A percentile compares a stretch with the other conserved stretches of the same genome.
Conservation (phyloP, 1,140 invertebrate species). For the Samia ricini region DNA sequence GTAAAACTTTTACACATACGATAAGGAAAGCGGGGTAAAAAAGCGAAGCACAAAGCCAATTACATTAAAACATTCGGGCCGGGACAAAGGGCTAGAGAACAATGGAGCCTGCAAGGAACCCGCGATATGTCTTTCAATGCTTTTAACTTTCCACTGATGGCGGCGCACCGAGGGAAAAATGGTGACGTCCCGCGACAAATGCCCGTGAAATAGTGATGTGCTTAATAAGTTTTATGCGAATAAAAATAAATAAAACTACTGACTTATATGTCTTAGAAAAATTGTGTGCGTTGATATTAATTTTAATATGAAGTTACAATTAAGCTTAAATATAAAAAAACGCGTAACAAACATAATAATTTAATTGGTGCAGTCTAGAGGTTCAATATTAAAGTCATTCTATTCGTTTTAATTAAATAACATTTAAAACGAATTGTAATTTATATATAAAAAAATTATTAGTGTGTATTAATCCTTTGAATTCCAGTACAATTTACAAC, state of each 20-base stretch:
- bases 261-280: too few species aligned
- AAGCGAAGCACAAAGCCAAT: slow-evolving; percentile 70
- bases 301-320: too few species aligned
- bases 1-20: slow-evolving; percentile 25
- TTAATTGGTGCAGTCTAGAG: too few species aligned
- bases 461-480: too few species aligned
- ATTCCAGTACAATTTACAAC: too few species aligned
- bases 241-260: background rate
- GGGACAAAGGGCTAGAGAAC: slow-evolving; percentile 71
- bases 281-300: too few species aligned
- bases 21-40: slow-evolving; percentile 33
- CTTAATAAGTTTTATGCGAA: background rate
- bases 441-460: too few species aligned
- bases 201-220: slow-evolving; percentile 57
- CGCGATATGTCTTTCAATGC: slow-evolving; percentile 76
- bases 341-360: too few species aligned
- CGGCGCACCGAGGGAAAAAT: slow-evolving; percentile 60
- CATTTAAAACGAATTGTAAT: too few species aligned
- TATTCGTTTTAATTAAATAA: too few species aligned
- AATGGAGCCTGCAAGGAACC: slow-evolving; percentile 63
- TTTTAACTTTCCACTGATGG: slow-evolving; percentile 76
- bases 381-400: too few species aligned
- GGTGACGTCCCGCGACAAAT: slow-evolving; percentile 72
- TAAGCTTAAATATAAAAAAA: too few species aligned
- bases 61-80: slow-evolving; percentile 75